These are phyloP conservation scores for Rhodinocichla rosea DNA, from an alignment of 2,113 vertebrate species.

Conservation along the genomic window DNA sequence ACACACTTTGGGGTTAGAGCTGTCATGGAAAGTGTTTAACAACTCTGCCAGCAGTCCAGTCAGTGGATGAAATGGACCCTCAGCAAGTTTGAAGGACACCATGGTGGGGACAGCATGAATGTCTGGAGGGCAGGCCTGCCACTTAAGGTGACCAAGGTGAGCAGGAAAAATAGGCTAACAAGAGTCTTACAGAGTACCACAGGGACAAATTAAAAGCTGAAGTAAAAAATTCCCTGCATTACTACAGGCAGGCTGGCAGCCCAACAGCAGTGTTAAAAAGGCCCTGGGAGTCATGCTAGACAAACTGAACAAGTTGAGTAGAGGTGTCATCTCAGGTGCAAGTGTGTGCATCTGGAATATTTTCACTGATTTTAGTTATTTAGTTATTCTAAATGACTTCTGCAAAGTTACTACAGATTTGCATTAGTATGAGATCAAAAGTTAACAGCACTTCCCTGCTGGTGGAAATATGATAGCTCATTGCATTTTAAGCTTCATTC, in stretches of 20 bases:
- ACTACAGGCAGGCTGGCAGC: background rate
- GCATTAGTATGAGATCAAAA: background rate
- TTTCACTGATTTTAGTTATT: background rate
- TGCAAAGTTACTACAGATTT: background rate
- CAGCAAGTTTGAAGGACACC: background rate
- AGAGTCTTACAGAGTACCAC: background rate
- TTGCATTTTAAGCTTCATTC: background rate
- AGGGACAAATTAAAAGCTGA: background rate
- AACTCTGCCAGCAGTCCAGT: background rate
- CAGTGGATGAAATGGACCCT: background rate
- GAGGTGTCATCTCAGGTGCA: background rate
- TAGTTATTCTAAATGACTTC: background rate
- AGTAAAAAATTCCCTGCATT: background rate
- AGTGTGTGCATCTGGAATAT: background rate
- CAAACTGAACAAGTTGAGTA: background rate
- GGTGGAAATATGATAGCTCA: background rate
- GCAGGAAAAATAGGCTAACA: background rate
- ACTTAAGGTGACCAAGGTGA: accelerated
- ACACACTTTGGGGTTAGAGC: background rate
- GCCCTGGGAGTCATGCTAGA: background rate
- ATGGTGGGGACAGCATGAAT: accelerated
- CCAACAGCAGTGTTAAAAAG: background rate
- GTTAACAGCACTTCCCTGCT: background rate
- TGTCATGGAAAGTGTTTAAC: background rate
- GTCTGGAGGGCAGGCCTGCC: background rate